phyloP scores from a whole-genome alignment of 2,888 invertebrate species.

The Perithous albicinctus region DNA sequence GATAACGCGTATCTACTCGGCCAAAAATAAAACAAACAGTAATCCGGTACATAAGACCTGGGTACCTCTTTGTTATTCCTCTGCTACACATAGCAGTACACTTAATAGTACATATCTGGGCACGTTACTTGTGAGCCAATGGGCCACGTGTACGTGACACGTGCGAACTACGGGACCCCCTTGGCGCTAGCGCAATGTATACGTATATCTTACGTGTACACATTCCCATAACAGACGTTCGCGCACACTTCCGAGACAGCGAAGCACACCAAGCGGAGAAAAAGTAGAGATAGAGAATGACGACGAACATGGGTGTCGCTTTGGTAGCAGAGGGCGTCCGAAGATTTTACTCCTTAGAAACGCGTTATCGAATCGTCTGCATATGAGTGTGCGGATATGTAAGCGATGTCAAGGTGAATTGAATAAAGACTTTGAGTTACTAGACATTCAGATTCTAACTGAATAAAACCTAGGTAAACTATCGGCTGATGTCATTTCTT shows the following conservation, averaged over 20 bases:
- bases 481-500: too few species aligned
- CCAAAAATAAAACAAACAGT: conserved; percentile 21
- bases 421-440: conserved; percentile 8
- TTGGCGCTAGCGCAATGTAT: conserved; percentile 42
- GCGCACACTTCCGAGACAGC: conserved; percentile 60
- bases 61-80: conserved; percentile 17
- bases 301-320: conserved; percentile 42
- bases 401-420: conserved; percentile 10
- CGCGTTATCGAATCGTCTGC: conserved; percentile 75
- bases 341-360: conserved; percentile 67
- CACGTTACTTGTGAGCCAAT: conserved; percentile 35
- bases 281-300: conserved; percentile 7
- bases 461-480: conserved; percentile 6
- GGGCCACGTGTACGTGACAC: conserved; percentile 62
- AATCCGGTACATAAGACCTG: conserved; percentile 18
- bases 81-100: conserved; percentile 29
- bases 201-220: conserved; percentile 8
- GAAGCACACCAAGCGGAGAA: background rate
- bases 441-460: conserved; percentile 7
- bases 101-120: conserved; percentile 34
- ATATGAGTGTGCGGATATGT: conserved; percentile 70
- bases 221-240: conserved; percentile 21
- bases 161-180: conserved; percentile 55
- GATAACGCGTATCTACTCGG: conserved; percentile 60
- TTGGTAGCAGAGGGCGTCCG: conserved; percentile 2